A percentile compares a stretch with the other conserved stretches of the same genome.
phyloP scores from a whole-genome alignment of 2,888 invertebrate genomes.

The Podotricha telesiphe region DNA sequence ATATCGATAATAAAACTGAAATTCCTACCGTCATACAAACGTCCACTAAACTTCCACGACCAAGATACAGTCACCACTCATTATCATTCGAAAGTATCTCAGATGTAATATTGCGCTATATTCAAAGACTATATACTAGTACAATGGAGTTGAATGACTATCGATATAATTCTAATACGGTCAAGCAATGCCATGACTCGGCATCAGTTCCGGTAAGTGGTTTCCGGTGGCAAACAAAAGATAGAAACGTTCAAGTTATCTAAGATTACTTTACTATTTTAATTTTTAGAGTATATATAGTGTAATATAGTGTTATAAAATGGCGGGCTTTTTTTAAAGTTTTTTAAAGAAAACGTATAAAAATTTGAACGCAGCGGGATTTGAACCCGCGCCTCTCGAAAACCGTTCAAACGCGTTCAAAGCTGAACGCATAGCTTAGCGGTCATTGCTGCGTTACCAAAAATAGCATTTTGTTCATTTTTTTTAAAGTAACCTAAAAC shows the following conservation, averaged over 20 bases:
- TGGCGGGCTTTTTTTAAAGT: too few relatives aligned
- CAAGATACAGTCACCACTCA: conserved; percentile 7
- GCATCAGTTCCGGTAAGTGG: conserved; percentile 44
- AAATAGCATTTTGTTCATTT: too few relatives aligned
- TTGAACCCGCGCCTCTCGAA: too few relatives aligned
- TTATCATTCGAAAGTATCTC: conserved; percentile 27
- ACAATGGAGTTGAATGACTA: conserved; percentile 37
- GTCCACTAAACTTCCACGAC: neutral
- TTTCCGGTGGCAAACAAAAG: conserved; percentile 36
- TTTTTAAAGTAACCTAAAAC: too few relatives aligned
- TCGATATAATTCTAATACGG: conserved; percentile 35
- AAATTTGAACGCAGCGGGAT: too few relatives aligned
- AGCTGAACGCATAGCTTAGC: too few relatives aligned
- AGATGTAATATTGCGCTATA: conserved; percentile 7
- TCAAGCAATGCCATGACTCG: conserved; percentile 46
- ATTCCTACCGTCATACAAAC: neutral
- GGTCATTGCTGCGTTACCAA: too few relatives aligned
- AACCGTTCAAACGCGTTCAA: too few relatives aligned
- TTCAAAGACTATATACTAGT: conserved; percentile 14
- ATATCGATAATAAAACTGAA: neutral
- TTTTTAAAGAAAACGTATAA: too few relatives aligned
- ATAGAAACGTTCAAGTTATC: conserved; percentile 4
- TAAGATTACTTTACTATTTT: conserved; percentile 5
- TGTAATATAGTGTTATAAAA: neutral
- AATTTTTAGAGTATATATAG: neutral